phyloP scores from a whole-genome alignment of 2,888 invertebrate species.

The Xanthostigma xanthostigma region DNA sequence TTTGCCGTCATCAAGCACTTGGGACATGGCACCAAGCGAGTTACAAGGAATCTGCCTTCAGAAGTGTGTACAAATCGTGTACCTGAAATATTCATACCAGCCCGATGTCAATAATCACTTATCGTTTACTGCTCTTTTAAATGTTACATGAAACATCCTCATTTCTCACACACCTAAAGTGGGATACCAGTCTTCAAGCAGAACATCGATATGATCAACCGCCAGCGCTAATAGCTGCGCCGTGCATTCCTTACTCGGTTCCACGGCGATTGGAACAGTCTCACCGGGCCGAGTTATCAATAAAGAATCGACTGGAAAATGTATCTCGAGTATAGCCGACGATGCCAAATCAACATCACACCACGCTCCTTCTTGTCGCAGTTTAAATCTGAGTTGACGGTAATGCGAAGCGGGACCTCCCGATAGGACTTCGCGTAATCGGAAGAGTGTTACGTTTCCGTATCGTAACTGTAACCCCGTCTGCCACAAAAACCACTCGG shows the following conservation, averaged over 20 bases:
- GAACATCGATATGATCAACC: constrained; percentile 89
- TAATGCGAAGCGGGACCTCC: constrained; percentile 35
- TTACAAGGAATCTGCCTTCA: constrained; percentile 87
- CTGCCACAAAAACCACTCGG: constrained; percentile 91
- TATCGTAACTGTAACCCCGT: constrained; percentile 78
- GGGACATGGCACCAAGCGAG: constrained; percentile 84
- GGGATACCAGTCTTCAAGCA: constrained; percentile 98
- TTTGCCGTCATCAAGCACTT: constrained; percentile 51
- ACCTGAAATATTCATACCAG: constrained; percentile 33
- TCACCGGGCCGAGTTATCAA: constrained; percentile 34
- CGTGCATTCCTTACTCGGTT: constrained; percentile 65
- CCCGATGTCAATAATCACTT: not conserved
- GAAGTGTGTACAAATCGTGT: constrained; percentile 96
- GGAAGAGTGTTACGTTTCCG: constrained; percentile 64
- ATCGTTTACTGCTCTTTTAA: not conserved
- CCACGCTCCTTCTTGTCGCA: constrained; percentile 78
- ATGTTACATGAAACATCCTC: not conserved
- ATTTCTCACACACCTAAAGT: constrained; percentile 41
- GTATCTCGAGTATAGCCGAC: constrained; percentile 74
- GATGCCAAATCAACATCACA: constrained; percentile 63
- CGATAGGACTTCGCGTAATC: constrained; percentile 61
- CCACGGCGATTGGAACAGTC: constrained; percentile 42
- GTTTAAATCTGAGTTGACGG: constrained; percentile 42
- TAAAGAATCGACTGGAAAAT: constrained; percentile 56
- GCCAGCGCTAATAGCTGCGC: constrained; percentile 73